Conservation (phyloP, 2,888 invertebrate genomes). For the Heteromurus nitidus region DNA sequence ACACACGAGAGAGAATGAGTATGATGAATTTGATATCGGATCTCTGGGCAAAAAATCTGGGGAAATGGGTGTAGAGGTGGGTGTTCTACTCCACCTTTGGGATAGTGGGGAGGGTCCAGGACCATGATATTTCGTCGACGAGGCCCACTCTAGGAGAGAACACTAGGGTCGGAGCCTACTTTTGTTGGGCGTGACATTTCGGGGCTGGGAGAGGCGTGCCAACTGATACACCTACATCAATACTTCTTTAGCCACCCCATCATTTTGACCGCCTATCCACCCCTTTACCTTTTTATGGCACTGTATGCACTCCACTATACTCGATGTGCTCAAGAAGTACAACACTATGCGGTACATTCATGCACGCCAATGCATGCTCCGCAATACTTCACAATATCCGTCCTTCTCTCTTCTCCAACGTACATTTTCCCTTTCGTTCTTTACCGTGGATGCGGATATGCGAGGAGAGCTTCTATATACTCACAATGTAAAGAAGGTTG, state of each 20-base stretch:
- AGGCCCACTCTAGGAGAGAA: constrained; percentile 70
- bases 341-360: constrained; percentile 30
- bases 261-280: constrained; percentile 73
- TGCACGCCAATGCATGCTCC: not conserved
- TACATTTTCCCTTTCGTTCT: not conserved
- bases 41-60: constrained; percentile 67
- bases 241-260: constrained; percentile 73
- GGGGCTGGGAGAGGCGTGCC: constrained; percentile 72
- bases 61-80: constrained; percentile 73
- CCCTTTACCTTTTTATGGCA: constrained; percentile 65
- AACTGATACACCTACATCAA: constrained; percentile 73
- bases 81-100: constrained; percentile 73
- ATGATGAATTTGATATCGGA: constrained; percentile 72
- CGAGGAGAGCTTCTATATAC: constrained; percentile 14
- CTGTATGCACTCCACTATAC: constrained; percentile 52
- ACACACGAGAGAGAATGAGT: constrained; percentile 47
- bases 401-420: not conserved
- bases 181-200: constrained; percentile 73
- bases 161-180: constrained; percentile 70
- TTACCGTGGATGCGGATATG: not conserved
- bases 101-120: constrained; percentile 73
- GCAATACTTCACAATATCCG: not conserved
- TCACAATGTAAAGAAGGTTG: constrained; percentile 29
- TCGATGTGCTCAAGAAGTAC: constrained; percentile 7
- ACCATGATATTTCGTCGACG: constrained; percentile 71